Conservation (phyloP, 2,113 vertebrate species). For the Plotosus lineatus region DNA sequence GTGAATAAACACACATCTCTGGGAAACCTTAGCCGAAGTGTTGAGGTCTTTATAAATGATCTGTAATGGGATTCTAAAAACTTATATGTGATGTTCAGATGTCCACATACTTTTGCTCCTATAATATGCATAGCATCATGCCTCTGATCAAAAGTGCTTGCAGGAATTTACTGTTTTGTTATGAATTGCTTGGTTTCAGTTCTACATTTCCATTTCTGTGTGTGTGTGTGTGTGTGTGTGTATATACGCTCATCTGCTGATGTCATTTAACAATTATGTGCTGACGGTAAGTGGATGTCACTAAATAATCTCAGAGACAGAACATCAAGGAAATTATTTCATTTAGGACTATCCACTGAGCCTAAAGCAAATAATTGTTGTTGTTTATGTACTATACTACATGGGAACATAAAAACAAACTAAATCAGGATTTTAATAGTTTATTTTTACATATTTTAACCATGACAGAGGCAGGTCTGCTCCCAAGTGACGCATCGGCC, state of each 20-base stretch:
- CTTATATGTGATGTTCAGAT: background rate
- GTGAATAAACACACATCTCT: background rate
- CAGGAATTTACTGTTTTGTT: background rate
- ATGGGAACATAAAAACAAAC: too few species aligned
- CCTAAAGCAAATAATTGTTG: too few species aligned
- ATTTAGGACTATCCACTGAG: too few species aligned
- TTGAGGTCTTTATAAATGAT: background rate
- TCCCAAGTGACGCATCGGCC: too few species aligned
- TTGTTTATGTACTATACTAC: too few species aligned
- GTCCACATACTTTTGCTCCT: background rate
- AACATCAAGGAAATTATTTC: too few species aligned
- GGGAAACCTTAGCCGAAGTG: background rate
- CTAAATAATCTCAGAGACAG: too few species aligned
- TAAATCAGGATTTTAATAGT: too few species aligned
- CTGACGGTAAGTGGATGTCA: too few species aligned
- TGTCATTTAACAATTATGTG: too few species aligned
- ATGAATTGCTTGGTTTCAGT: slow-evolving; percentile 13
- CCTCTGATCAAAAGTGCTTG: background rate
- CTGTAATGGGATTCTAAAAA: background rate
- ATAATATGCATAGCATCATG: background rate
- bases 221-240: background rate
- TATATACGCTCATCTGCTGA: background rate
- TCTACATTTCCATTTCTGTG: background rate
- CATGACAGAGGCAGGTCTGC: too few species aligned
- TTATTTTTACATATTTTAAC: too few species aligned